Base-by-base conservation (phyloP, 2,888 invertebrate species). In the Drosophila maculinotata region DNA sequence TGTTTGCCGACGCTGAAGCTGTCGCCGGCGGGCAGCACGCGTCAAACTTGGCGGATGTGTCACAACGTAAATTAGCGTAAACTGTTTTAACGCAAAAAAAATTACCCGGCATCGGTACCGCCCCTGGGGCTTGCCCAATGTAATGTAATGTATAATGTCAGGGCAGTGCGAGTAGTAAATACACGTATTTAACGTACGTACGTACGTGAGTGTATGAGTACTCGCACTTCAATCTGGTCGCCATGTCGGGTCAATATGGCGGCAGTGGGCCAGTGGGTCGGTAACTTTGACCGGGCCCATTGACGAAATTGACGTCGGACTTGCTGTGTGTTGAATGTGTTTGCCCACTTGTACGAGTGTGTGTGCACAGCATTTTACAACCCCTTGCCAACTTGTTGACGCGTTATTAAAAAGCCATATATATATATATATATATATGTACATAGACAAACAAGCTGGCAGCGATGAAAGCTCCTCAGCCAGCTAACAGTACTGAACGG, bases 61-160 rank as follows among this genome's bases (percentile, higher is more conserved):
- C 88, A 87, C 73, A 83, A 87, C 69, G 66, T 60, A 74, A 83
- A 83, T 83, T 83, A 85, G 86, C 83, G 86, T 85, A 82, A 87
- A 83, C 80, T 83, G 86, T 85, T 85, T 83, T 83, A 87, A 79
- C 83, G 68, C 75, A 63, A 78, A 69, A 69, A 57, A 56, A 62
- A 35, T 44, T 36, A 52, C 8, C 20, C 47, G 38, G 17, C 20
- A 41, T 41, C 14, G 45, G 20, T 31, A 26, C 54, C 23, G 62
- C 45, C 67, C 53, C 58, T 54, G 58, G 58, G 47, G 2, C 72
- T 78, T 81, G 41, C 75, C 63, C 53, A 69, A 49, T 30, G 31
- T 25, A 52, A 53, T 41, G 33, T 17, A 47, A 47, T 45, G 39
- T 25, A n/a, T 12, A 45, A 58, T 49, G 17, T 44, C 7, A 42